Percentiles rank a stretch among this genome's conserved stretches.
Evolutionary conservation across 1,140 invertebrate species (phyloP).

Genomic region (Drosophila simulans): DNA sequence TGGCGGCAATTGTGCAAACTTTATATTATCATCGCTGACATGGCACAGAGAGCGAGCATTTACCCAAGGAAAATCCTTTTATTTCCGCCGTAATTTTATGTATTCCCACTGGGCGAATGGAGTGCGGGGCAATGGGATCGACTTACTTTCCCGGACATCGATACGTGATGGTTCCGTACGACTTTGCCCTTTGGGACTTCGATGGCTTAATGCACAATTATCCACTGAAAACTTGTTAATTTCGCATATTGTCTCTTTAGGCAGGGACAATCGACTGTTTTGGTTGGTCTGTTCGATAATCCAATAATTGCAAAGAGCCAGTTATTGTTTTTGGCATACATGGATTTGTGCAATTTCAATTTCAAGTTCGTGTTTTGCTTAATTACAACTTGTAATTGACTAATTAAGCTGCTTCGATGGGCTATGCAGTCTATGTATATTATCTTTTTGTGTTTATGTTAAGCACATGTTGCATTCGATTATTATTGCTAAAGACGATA

Average conservation of each 20-base stretch:
- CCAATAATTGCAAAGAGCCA: slow-evolving; percentile 25
- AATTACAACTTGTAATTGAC: slow-evolving; percentile 42
- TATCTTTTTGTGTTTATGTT: not conserved
- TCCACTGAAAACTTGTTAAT: slow-evolving; percentile 37
- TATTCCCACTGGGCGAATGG: slow-evolving; percentile 21
- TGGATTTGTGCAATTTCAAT: slow-evolving; percentile 17
- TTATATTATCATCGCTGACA: slow-evolving; percentile 49
- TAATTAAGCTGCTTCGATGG: slow-evolving; percentile 23
- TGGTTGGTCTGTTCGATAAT: slow-evolving; percentile 13
- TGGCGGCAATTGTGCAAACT: slow-evolving; percentile 49
- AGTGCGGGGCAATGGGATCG: slow-evolving; percentile 2
- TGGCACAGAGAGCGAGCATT: slow-evolving; percentile 52
- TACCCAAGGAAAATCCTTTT: slow-evolving; percentile 44
- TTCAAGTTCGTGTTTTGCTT: slow-evolving; percentile 20
- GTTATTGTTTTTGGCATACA: slow-evolving; percentile 28
- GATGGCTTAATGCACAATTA: slow-evolving; percentile 43
- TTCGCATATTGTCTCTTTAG: slow-evolving; percentile 22
- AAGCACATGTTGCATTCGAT: not conserved
- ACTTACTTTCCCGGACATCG: slow-evolving; percentile 18
- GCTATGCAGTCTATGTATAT: not conserved
- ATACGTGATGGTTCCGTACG: slow-evolving; percentile 19
- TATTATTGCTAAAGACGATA: not conserved
- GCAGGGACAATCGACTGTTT: not conserved
- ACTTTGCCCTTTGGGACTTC: not conserved
- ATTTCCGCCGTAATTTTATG: slow-evolving; percentile 44